Percentiles rank a stretch among this genome's conserved stretches.
Conservation (phyloP, 1,140 invertebrate genomes). For the Macrostomum lignano region DNA sequence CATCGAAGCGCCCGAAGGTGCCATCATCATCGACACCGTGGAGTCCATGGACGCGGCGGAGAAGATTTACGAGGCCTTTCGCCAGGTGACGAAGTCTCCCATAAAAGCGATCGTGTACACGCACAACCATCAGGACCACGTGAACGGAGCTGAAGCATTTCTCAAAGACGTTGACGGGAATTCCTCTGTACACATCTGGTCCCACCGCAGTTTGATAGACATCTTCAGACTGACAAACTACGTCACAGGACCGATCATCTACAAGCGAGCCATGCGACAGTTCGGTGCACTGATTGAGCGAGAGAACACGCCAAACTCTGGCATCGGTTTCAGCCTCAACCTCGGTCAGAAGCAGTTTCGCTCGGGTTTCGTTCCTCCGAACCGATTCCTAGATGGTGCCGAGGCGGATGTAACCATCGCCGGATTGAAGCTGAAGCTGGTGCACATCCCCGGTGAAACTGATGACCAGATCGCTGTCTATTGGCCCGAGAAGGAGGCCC, state of each 20-base stretch:
- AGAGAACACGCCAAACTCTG: slow-evolving; percentile 12
- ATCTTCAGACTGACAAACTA: no score
- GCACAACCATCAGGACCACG: slow-evolving; percentile 15
- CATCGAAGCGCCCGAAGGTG: slow-evolving; percentile 12
- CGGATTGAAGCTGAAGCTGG: slow-evolving; percentile 11
- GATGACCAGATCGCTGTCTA: slow-evolving; percentile 16
- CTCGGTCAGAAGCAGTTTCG: slow-evolving; percentile 5
- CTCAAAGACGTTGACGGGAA: slow-evolving; percentile 10
- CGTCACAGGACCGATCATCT: no score
- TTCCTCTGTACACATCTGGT: no score
- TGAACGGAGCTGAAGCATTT: slow-evolving; percentile 13
- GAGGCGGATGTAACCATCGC: slow-evolving; percentile 9
- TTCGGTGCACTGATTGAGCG: no score
- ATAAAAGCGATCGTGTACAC: slow-evolving; percentile 7
- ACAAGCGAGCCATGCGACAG: no score
- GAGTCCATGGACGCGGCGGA: slow-evolving; percentile 11
- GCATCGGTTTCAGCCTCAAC: slow-evolving; percentile 11
- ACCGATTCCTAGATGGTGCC: slow-evolving; percentile 10
- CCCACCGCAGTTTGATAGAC: no score
- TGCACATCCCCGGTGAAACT: slow-evolving; percentile 18
- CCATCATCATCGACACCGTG: slow-evolving; percentile 15
- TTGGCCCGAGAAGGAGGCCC: slow-evolving; percentile 10
- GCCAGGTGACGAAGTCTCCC: slow-evolving; percentile 11
- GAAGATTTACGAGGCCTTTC: slow-evolving; percentile 12
- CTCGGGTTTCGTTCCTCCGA: slow-evolving; percentile 10